These are phyloP conservation scores for Atrina japonica DNA, from an alignment of 2,888 invertebrate genomes.

Conservation along the genomic window DNA sequence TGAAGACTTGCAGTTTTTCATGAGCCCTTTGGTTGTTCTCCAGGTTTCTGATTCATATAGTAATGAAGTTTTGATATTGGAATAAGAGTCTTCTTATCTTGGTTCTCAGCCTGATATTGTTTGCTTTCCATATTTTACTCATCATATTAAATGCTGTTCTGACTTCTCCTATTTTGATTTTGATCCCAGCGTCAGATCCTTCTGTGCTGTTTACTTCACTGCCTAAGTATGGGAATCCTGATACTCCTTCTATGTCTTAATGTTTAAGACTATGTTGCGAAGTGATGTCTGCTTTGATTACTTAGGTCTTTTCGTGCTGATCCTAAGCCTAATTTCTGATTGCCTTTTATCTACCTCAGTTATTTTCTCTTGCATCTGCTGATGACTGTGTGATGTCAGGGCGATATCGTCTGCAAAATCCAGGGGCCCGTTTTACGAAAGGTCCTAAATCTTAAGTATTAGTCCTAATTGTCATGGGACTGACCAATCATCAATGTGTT, in stretches of 20 bases:
- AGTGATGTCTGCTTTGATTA: background rate
- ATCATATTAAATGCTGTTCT: conserved; percentile 5
- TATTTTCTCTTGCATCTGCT: conserved; percentile 1
- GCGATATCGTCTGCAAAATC: conserved; percentile 25
- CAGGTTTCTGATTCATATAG: background rate
- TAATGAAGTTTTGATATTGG: background rate
- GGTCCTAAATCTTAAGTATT: too few species aligned
- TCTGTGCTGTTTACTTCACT: background rate
- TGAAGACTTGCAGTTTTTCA: background rate
- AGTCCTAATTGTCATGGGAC: too few species aligned
- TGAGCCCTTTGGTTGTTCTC: background rate
- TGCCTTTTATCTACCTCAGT: background rate
- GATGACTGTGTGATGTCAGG: conserved; percentile 11
- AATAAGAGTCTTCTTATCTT: background rate
- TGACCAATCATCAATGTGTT: too few species aligned
- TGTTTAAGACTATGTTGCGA: background rate
- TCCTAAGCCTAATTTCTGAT: conserved; percentile 1
- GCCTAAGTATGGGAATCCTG: background rate
- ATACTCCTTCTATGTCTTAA: background rate
- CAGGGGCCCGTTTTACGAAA: too few species aligned
- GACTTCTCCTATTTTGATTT: background rate
- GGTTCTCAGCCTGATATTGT: conserved; percentile 1
- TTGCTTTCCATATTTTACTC: background rate
- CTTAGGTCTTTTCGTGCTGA: background rate
- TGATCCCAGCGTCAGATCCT: too few species aligned